Conservation (phyloP, 2,113 vertebrate genomes). For the Sinocyclocheilus anshuiensis region DNA sequence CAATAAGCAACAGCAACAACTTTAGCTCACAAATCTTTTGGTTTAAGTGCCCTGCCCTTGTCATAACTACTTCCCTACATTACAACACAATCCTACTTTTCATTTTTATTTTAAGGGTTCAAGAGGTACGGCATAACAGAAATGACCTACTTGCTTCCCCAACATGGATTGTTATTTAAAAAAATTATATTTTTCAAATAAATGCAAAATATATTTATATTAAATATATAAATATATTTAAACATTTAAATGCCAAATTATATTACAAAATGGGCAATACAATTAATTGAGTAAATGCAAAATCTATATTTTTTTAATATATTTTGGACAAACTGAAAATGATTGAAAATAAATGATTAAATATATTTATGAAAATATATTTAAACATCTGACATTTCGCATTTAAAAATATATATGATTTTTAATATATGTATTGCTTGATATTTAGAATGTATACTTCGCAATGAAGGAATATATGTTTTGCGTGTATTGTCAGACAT, state of each 20-base stretch:
- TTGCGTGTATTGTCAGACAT: background rate
- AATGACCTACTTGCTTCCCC: background rate
- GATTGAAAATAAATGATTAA: background rate
- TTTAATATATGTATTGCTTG: background rate
- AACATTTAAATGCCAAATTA: too few relatives aligned
- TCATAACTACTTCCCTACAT: background rate
- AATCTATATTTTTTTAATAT: too few relatives aligned
- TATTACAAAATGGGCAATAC: too few relatives aligned
- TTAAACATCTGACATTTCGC: background rate
- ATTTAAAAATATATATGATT: too few relatives aligned
- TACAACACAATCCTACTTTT: background rate
- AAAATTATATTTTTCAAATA: background rate
- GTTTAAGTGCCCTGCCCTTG: background rate
- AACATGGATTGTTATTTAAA: background rate
- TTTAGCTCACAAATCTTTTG: background rate
- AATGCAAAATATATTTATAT: too few relatives aligned
- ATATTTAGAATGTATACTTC: background rate
- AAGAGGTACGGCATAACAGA: background rate
- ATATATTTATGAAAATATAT: background rate
- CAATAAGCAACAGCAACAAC: background rate
- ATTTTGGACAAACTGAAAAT: too few relatives aligned
- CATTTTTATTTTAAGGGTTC: background rate
- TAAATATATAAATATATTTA: too few relatives aligned
- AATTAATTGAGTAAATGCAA: too few relatives aligned
- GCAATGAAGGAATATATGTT: background rate